Conservation (phyloP, 2,888 invertebrate species). For the Achlya flavicornis region DNA sequence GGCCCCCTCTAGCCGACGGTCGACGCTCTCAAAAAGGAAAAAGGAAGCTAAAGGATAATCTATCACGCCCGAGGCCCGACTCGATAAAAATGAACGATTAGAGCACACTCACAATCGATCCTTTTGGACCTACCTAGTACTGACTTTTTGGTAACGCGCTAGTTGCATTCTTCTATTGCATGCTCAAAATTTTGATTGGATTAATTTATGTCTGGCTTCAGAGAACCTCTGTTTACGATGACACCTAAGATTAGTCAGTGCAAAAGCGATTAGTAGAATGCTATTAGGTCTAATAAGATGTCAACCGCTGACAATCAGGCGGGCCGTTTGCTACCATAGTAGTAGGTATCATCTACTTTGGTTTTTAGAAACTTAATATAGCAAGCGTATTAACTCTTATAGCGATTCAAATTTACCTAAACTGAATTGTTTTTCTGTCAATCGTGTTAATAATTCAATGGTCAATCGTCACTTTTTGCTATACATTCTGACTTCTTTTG, state of each 20-base stretch:
- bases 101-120: conserved; percentile 70
- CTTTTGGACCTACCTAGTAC: conserved; percentile 55
- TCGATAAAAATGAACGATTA: conserved; percentile 83
- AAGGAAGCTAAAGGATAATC: conserved; percentile 82
- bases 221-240: not conserved
- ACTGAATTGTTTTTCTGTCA: too few species aligned
- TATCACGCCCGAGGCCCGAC: conserved; percentile 80
- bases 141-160: conserved; percentile 26
- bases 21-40: conserved; percentile 82
- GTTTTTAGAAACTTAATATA: too few species aligned
- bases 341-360: too few species aligned
- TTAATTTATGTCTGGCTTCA: conserved; percentile 24
- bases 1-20: conserved; percentile 74
- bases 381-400: too few species aligned
- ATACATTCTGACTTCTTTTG: too few species aligned
- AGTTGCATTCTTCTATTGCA: conserved; percentile 16
- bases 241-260: too few species aligned
- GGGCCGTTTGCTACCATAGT: too few species aligned
- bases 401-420: too few species aligned
- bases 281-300: not conserved
- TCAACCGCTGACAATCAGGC: too few species aligned
- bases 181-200: conserved; percentile 33
- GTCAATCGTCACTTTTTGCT: too few species aligned
- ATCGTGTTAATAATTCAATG: too few species aligned
- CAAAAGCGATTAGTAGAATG: not conserved